Percentiles rank a stretch among this genome's conserved stretches.
phyloP scores from a whole-genome alignment of 1,140 invertebrate genomes.

The Drosophila aff. region DNA sequence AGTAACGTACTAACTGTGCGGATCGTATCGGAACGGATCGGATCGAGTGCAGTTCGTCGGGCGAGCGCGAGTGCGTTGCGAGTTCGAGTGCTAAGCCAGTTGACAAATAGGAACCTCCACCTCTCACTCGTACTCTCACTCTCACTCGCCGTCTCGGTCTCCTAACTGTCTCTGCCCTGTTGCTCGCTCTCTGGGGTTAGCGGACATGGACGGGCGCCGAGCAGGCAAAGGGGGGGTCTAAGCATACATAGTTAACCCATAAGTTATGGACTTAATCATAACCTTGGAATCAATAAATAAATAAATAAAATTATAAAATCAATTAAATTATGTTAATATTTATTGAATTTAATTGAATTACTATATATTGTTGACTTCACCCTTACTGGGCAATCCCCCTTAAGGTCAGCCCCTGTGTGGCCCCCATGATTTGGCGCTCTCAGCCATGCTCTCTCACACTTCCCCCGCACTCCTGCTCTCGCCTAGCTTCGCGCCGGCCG shows the following conservation, averaged over 20 bases:
- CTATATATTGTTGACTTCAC: background rate
- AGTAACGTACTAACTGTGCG: slow-evolving; percentile 37
- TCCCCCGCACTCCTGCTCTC: background rate
- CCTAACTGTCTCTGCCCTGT: slow-evolving; percentile 25
- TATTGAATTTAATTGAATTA: background rate
- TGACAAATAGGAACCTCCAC: slow-evolving; percentile 49
- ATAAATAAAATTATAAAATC: background rate
- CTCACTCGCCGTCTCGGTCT: slow-evolving; percentile 23
- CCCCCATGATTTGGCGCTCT: slow-evolving; percentile 31
- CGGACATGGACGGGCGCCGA: background rate
- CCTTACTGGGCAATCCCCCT: background rate
- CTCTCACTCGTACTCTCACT: slow-evolving; percentile 18
- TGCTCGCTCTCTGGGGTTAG: background rate
- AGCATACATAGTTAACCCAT: background rate
- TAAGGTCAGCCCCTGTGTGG: background rate
- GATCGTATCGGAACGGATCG: slow-evolving; percentile 14
- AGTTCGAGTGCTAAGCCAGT: slow-evolving; percentile 47
- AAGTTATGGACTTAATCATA: background rate
- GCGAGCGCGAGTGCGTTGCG: slow-evolving; percentile 11
- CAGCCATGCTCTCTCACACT: slow-evolving; percentile 5
- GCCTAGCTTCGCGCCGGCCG: background rate
- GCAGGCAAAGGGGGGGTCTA: background rate
- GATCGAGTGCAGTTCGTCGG: slow-evolving; percentile 66
- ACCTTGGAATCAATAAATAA: background rate
- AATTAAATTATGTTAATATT: background rate